A percentile compares a stretch with the other conserved stretches of the same genome.
These are phyloP conservation scores for Dendrophyllia cribrosa DNA, from an alignment of 64 coral and sea anemone genomes.

Conservation along the genomic window DNA sequence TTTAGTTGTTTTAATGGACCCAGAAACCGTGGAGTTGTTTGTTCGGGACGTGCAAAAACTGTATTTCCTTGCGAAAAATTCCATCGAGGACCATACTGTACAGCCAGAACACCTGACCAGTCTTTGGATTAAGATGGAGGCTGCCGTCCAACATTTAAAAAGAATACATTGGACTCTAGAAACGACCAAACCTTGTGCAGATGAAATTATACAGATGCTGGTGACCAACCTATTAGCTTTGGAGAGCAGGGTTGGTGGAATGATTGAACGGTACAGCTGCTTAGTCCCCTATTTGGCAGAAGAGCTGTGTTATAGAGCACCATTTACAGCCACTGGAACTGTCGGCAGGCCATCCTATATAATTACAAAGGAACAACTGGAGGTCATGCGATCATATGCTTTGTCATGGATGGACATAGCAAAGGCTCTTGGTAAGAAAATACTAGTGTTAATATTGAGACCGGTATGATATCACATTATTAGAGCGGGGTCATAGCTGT, in stretches of 20 bases:
- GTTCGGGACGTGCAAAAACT: no score
- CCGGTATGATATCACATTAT: no score
- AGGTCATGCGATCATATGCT: conserved; percentile 11
- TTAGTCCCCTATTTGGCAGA: background rate
- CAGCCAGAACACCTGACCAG: no score
- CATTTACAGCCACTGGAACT: background rate
- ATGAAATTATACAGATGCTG: background rate
- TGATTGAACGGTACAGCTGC: background rate
- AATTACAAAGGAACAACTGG: conserved; percentile 34
- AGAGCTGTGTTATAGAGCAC: background rate
- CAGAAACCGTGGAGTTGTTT: no score
- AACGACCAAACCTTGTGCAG: background rate
- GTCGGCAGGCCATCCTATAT: conserved; percentile 24
- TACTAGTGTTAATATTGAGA: no score
- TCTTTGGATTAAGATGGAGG: no score
- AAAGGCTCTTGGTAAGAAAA: conserved; percentile 5
- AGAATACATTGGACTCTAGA: background rate
- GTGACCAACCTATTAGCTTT: background rate
- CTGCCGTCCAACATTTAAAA: no score
- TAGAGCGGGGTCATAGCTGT: no score
- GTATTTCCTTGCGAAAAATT: no score
- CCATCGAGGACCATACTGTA: no score
- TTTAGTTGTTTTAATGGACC: no score
- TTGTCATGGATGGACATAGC: conserved; percentile 49
- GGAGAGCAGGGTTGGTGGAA: background rate